Evolutionary conservation across 2,113 vertebrate species (phyloP), one percentile per base, ranked within the genome.

Genomic region (Indicator indicator): DNA sequence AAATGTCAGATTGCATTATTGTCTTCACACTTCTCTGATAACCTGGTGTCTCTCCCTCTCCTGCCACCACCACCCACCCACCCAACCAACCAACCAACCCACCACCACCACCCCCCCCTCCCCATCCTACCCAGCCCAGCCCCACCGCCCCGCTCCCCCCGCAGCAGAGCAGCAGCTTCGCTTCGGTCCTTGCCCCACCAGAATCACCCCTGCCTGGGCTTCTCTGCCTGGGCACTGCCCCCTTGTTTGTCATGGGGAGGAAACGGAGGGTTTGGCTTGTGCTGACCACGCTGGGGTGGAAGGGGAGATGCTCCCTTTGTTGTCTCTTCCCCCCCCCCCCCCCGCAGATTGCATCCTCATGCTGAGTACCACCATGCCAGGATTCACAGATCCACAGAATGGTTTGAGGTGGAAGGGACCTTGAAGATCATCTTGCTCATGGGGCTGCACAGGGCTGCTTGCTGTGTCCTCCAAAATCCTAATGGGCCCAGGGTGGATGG

Each of bases 1-100:
- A 99, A 99, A 99, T 99, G 99, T 99, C 99, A 99, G 98, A 99
- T 99, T 99, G 98, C 98, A 99, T 99, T 99, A 99, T 99, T 99
- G 99, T 99, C 99, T 99, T 99, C 99, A 99, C 98, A 98, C 98
- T 99, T 98, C 98, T 98, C 98, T 98, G 98, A 98, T 98, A 99
- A 98, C 98, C 98, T 95, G 96, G 98, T 97, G 96, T 97, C 97
- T 97, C 97, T 97, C 97, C 88, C 96, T 88, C 94, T 83, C 97
- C 93, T 56, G 74, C 95, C 63, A 38, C 77, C 48, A 20, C 48
- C 48, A 23, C n/a, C 48, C 48, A 23, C 48, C 18, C 17, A 7
- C 42, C 42, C 42, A 42, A 13, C 42, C 90, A n/a, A n/a, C n/a
- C n/a, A n/a, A n/a, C n/a, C n/a, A n/a, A n/a, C n/a, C n/a, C n/a